Evolutionary conservation across 2,113 vertebrate species (phyloP).

Genomic region (Oreotrochilus melanogaster): DNA sequence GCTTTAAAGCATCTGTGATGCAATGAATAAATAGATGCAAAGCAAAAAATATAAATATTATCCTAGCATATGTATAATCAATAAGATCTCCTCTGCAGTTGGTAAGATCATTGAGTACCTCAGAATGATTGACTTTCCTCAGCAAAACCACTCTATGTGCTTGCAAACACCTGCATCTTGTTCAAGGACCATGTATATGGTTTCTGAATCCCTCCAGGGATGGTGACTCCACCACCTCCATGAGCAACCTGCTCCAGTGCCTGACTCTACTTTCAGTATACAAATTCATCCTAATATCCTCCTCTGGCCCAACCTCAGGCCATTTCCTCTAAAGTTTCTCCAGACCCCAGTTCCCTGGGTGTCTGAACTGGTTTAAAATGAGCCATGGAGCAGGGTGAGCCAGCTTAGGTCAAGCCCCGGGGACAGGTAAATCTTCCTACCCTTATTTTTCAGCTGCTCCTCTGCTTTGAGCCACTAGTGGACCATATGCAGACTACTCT

Average conservation of each 20-base stretch:
- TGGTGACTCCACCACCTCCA: too few relatives aligned
- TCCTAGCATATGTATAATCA: constrained; percentile 27
- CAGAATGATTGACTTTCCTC: constrained; percentile 10
- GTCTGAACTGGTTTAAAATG: neutral
- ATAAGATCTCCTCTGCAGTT: constrained; percentile 27
- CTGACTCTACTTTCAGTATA: too few relatives aligned
- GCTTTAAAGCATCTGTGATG: constrained; percentile 34
- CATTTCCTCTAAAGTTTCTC: neutral
- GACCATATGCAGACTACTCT: neutral
- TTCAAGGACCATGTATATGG: neutral
- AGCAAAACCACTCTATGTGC: neutral
- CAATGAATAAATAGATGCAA: constrained; percentile 42
- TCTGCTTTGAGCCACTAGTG: neutral
- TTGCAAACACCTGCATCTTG: neutral
- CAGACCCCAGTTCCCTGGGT: neutral
- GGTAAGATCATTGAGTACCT: constrained; percentile 51
- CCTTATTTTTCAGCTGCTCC: neutral
- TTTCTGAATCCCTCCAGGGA: too few relatives aligned
- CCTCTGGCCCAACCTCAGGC: too few relatives aligned
- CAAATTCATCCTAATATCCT: too few relatives aligned
- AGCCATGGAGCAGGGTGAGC: neutral
- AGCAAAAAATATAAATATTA: constrained; percentile 56
- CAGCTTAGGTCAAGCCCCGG: neutral
- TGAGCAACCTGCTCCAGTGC: too few relatives aligned
- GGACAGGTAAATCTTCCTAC: neutral